Evolutionary conservation across 2,888 invertebrate species (phyloP).

Genomic region (Deroplatys truncata): DNA sequence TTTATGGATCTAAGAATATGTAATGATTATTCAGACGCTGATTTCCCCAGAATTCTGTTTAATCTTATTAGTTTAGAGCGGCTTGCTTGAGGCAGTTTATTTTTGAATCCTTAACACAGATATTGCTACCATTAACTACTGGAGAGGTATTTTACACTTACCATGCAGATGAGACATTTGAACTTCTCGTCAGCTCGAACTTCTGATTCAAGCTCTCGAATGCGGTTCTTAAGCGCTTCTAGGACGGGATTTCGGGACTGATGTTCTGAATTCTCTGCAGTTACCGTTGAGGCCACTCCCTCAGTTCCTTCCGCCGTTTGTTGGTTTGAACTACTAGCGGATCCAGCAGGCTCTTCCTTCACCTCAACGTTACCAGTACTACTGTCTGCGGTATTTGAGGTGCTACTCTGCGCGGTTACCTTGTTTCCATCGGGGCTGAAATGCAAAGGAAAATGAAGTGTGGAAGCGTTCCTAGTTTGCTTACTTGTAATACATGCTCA

Average conservation of each 20-base stretch:
- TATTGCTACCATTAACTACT: too few species aligned
- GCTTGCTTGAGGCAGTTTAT: too few species aligned
- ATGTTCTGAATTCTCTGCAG: constrained; percentile 18
- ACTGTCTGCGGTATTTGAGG: constrained; percentile 40
- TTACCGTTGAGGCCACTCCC: constrained; percentile 31
- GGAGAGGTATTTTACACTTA: constrained; percentile 42
- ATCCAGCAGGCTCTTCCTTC: constrained; percentile 34
- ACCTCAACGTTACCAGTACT: constrained; percentile 35
- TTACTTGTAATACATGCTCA: too few species aligned
- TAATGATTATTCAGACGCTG: too few species aligned
- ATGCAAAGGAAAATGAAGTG: not conserved
- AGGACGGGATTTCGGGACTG: constrained; percentile 49
- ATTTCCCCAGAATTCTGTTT: too few species aligned
- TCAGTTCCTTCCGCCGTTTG: constrained; percentile 4
- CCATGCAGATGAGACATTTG: constrained; percentile 87
- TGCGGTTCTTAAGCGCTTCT: constrained; percentile 70
- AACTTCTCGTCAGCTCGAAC: constrained; percentile 57
- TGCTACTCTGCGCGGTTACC: not conserved
- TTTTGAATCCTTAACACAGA: too few species aligned
- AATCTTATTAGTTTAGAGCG: too few species aligned
- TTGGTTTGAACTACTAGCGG: not conserved
- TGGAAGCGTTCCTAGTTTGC: not conserved
- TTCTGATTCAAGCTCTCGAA: constrained; percentile 68
- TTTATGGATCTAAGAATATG: too few species aligned
- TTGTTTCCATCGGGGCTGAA: constrained; percentile 33